These are phyloP conservation scores for Oncorhynchus keta DNA, from an alignment of 2,113 vertebrate genomes.

Conservation along the genomic window DNA sequence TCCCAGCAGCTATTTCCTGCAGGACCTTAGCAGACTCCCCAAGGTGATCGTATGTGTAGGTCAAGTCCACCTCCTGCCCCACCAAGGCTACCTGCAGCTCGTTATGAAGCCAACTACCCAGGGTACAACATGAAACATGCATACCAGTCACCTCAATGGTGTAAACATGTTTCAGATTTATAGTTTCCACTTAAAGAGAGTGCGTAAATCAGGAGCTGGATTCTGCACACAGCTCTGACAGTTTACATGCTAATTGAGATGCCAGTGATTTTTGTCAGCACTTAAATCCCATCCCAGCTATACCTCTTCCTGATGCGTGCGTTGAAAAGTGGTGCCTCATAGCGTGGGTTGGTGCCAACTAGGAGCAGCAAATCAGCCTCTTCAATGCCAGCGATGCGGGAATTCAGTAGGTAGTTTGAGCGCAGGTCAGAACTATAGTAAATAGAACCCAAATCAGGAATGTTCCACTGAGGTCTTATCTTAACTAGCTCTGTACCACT, in stretches of 20 bases:
- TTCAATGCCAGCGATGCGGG: conserved; percentile 85
- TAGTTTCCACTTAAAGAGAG: conserved; percentile 1
- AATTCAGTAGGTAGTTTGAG: conserved; percentile 88
- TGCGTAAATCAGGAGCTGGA: neutral
- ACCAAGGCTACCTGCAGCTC: conserved; percentile 85
- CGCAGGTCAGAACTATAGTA: conserved; percentile 81
- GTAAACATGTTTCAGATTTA: conserved; percentile 5
- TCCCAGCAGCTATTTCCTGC: conserved; percentile 80
- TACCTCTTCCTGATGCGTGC: conserved; percentile 88
- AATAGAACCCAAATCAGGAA: neutral
- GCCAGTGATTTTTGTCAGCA: neutral
- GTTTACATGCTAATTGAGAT: conserved; percentile 1
- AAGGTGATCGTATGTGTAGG: conserved; percentile 85
- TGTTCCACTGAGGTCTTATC: too few species aligned
- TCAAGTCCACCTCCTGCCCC: conserved; percentile 83
- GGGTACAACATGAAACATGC: conserved; percentile 4
- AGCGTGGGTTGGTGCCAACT: conserved; percentile 87
- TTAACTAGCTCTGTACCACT: neutral
- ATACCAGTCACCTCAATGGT: neutral
- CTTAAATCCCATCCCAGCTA: neutral
- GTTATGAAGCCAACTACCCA: conserved; percentile 88
- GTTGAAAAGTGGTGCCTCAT: conserved; percentile 88
- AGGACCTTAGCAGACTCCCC: conserved; percentile 83
- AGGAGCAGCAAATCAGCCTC: conserved; percentile 86
- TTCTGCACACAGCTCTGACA: neutral